Evolutionary conservation across 1,140 invertebrate species (phyloP).

Genomic region (Habropoda laboriosa): DNA sequence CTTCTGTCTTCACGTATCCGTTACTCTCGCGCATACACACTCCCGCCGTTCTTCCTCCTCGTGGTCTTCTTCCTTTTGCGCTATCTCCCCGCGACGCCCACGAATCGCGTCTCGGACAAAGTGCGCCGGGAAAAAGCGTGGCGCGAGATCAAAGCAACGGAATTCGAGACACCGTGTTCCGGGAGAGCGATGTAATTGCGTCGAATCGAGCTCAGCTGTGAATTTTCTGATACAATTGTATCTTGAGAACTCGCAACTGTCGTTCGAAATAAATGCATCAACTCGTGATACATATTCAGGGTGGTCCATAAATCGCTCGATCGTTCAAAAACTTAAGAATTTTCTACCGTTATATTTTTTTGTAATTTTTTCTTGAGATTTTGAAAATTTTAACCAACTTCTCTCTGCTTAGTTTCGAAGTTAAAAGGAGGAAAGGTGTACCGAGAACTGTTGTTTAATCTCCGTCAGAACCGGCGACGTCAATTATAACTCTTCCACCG

Average conservation of each 20-base stretch:
- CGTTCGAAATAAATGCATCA: too few species aligned
- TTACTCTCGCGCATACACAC: not conserved
- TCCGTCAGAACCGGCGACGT: not conserved
- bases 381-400: too few species aligned
- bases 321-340: too few species aligned
- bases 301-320: too few species aligned
- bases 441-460: slow-evolving; percentile 12
- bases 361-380: too few species aligned
- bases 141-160: slow-evolving; percentile 24
- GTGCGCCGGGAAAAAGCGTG: slow-evolving; percentile 14
- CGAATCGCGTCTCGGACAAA: slow-evolving; percentile 33
- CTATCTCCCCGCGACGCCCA: slow-evolving; percentile 18
- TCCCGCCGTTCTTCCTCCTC: not conserved
- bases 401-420: too few species aligned
- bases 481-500: slow-evolving; percentile 38
- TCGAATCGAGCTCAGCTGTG: not conserved
- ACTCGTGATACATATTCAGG: too few species aligned
- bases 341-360: too few species aligned
- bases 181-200: slow-evolving; percentile 28
- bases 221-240: too few species aligned
- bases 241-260: too few species aligned
- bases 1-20: slow-evolving; percentile 35
- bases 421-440: not conserved
- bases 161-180: not conserved
- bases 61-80: not conserved